phyloP scores from a whole-genome alignment of 2,113 vertebrate species.

The Willisornis vidua region DNA sequence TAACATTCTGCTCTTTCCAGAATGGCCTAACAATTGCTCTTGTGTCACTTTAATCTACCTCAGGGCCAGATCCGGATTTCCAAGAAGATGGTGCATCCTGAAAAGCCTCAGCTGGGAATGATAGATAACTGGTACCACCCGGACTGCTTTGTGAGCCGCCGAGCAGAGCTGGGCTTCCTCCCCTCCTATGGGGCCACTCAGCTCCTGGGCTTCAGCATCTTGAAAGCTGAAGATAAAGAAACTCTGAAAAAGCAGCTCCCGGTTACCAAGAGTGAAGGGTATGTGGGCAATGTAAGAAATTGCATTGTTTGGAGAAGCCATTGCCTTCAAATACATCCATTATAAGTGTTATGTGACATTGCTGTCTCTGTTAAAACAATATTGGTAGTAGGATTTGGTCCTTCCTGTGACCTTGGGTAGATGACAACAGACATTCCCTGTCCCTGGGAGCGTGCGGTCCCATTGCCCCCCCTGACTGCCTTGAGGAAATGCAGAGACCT shows the following conservation, averaged over 20 bases:
- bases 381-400: neutral
- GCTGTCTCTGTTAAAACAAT: neutral
- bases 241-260: constrained; percentile 90
- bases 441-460: neutral
- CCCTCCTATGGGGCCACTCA: constrained; percentile 83
- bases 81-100: constrained; percentile 91
- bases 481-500: neutral
- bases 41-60: neutral
- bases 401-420: neutral
- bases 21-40: neutral
- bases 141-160: constrained; percentile 85
- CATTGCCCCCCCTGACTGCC: neutral
- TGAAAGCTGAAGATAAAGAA: constrained; percentile 88
- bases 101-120: constrained; percentile 95
- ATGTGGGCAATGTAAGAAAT: neutral
- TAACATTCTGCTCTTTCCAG: neutral
- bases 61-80: constrained; percentile 95
- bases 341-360: neutral
- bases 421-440: neutral
- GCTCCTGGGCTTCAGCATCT: constrained; percentile 85
- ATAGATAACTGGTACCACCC: constrained; percentile 99
- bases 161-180: constrained; percentile 89
- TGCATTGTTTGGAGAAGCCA: neutral
- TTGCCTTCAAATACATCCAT: neutral
- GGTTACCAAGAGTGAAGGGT: constrained; percentile 87